Base-by-base conservation (phyloP, 1,140 invertebrate genomes). In the Schlechtendalia chinensis region DNA sequence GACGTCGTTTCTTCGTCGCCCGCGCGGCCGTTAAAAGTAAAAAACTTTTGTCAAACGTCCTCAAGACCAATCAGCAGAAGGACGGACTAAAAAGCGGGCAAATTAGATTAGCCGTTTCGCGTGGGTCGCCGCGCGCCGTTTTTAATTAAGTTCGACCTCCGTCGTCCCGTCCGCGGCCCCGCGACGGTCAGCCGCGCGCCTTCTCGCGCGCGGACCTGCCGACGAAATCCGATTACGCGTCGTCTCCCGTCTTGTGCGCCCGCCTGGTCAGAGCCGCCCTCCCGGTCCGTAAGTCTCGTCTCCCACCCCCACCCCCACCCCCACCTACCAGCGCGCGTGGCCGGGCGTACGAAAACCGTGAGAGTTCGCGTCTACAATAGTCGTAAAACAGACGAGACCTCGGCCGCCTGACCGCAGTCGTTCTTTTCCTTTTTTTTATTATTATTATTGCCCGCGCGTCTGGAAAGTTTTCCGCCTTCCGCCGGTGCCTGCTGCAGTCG, bases 381-480 rank as follows among this genome's bases (percentile, higher is more conserved):
- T 45, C 10, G 39, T 45, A n/a, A n/a, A n/a, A n/a, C n/a, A n/a
- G n/a, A n/a, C n/a, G n/a, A n/a, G n/a, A n/a, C n/a, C n/a, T n/a
- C n/a, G n/a, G n/a, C n/a, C n/a, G n/a, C n/a, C n/a, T n/a, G n/a
- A n/a, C n/a, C n/a, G n/a, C n/a, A n/a, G n/a, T n/a, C n/a, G n/a
- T n/a, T n/a, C n/a, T n/a, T 79, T 79, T 79, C 61, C 12, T 50
- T 50, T 75, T 75, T 79, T 79, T 79, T 79, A 39, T 39, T 3
- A 39, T 8, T 8, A n/a, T n/a, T n/a, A 59, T 77, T 77, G 56
- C 58, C 16, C 32, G 22, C 58, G 58, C 58, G 75, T 79, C 75
- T 79, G 75, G 75, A 79, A 79, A 79, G 75, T 79, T 79, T 79
- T 79, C 75, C 59, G 27, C 54, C 32, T 61, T n/a, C n/a, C 74